These are phyloP conservation scores for Leptinotarsa tumamoca DNA, from an alignment of 2,888 invertebrate genomes.

Conservation along the genomic window DNA sequence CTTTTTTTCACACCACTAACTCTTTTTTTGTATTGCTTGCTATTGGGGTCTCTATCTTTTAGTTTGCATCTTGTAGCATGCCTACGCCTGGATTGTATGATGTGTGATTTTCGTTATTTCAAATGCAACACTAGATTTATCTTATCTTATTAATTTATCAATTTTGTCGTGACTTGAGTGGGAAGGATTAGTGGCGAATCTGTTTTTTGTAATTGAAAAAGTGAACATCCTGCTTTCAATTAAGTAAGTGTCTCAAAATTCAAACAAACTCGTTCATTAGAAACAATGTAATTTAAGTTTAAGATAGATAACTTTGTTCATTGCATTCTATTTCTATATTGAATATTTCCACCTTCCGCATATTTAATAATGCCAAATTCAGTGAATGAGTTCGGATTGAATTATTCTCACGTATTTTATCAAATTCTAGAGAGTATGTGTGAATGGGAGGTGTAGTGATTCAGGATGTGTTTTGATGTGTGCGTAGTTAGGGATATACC, in stretches of 20 bases:
- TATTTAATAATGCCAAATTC: no score
- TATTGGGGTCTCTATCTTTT: neutral
- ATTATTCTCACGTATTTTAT: no score
- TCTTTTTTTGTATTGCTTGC: neutral
- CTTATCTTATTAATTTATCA: no score
- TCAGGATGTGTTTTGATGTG: neutral
- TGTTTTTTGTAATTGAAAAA: neutral
- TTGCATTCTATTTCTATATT: no score
- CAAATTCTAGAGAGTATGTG: no score
- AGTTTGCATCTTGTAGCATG: slow-evolving; percentile 19
- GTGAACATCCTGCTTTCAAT: neutral
- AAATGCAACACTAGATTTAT: neutral
- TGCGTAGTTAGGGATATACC: neutral
- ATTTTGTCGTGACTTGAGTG: neutral
- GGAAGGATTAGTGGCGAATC: neutral
- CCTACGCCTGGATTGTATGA: slow-evolving; percentile 4
- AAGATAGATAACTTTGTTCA: no score
- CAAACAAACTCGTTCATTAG: neutral
- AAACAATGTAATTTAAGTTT: no score
- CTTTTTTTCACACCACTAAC: neutral
- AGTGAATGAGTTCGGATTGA: no score
- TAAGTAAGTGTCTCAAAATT: neutral
- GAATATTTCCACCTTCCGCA: no score
- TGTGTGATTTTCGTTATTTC: neutral
- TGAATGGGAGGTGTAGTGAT: no score